These are phyloP conservation scores for Drosophila tropicalis DNA, from an alignment of 1,140 invertebrate genomes.

Conservation along the genomic window DNA sequence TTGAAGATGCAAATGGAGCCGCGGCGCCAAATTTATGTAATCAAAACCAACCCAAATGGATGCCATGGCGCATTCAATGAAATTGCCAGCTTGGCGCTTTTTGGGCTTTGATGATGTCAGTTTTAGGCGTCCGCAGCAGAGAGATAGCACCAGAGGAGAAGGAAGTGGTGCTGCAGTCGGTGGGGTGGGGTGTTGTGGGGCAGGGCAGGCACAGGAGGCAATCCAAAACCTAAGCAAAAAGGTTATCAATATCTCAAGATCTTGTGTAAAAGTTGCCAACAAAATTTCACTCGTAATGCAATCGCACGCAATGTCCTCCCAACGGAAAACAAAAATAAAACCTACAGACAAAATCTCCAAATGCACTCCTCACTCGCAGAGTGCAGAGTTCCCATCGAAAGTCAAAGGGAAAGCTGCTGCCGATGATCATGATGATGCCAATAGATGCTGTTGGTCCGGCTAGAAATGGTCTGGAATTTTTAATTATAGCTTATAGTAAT, in stretches of 20 bases:
- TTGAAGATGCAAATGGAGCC: conserved; percentile 77
- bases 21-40: conserved; percentile 76
- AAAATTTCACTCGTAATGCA: conserved; percentile 77
- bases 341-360: conserved; percentile 1
- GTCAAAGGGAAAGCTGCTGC: conserved; percentile 58
- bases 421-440: background rate
- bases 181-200: background rate
- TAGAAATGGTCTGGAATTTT: conserved; percentile 48
- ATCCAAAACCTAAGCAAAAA: conserved; percentile 62
- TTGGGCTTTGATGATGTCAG: conserved; percentile 69
- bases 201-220: conserved; percentile 36
- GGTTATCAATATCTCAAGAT: conserved; percentile 72
- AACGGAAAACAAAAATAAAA: background rate
- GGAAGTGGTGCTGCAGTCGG: background rate
- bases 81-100: conserved; percentile 56
- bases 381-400: background rate
- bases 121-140: conserved; percentile 10
- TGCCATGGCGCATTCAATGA: conserved; percentile 51
- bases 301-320: conserved; percentile 73
- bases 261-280: conserved; percentile 60
- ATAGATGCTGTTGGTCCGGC: background rate
- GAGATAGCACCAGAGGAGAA: background rate
- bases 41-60: conserved; percentile 70
- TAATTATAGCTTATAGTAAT: conserved; percentile 54
- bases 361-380: background rate